These are phyloP conservation scores for Mormoops blainvillei DNA, from an alignment of 2,113 vertebrate genomes.

Conservation along the genomic window DNA sequence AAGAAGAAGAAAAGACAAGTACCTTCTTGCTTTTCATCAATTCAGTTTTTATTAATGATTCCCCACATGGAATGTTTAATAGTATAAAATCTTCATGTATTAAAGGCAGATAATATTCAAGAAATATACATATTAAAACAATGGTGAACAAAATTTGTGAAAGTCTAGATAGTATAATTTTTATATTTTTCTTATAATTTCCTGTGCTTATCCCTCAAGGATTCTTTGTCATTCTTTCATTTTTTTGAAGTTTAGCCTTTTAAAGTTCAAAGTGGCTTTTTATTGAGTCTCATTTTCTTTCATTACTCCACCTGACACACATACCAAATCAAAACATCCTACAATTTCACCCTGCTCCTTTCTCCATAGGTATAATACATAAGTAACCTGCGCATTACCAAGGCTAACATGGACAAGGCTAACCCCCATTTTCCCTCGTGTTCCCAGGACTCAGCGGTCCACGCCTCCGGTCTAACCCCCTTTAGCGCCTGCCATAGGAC, in stretches of 20 bases:
- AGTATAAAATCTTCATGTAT: not conserved
- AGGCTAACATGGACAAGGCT: not conserved
- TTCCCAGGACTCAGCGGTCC: not conserved
- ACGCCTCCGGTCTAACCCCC: not conserved
- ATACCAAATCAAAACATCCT: not conserved
- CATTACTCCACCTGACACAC: not conserved
- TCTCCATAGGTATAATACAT: not conserved
- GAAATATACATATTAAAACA: not conserved
- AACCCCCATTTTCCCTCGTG: too few species aligned
- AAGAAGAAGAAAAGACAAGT: not conserved
- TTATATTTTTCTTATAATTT: not conserved
- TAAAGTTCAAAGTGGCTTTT: conserved; percentile 15
- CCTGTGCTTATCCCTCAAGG: not conserved
- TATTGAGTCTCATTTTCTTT: not conserved
- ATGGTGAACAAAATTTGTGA: not conserved
- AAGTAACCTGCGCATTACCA: not conserved
- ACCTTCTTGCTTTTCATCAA: not conserved
- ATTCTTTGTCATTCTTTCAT: not conserved
- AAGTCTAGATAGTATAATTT: not conserved
- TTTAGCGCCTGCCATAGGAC: conserved; percentile 6
- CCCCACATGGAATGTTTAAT: not conserved
- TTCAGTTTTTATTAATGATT: not conserved
- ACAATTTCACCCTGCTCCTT: not conserved
- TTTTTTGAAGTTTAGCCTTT: not conserved
- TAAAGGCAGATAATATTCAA: not conserved